Conservation (phyloP, 1,140 invertebrate genomes). For the Hycleus phaleratus region DNA sequence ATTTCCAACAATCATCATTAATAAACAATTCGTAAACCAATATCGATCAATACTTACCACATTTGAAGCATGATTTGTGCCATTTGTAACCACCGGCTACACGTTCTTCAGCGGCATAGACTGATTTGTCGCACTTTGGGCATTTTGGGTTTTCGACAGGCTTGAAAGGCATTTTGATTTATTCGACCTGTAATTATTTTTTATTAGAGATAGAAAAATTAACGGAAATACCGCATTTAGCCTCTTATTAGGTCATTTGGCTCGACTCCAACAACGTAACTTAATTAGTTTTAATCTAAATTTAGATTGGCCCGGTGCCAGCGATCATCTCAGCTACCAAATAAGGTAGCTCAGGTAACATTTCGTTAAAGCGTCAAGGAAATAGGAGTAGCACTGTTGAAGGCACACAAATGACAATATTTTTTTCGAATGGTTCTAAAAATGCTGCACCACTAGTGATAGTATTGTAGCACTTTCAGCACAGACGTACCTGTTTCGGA, state of each 20-base stretch:
- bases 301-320: constrained; percentile 27
- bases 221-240: constrained; percentile 9
- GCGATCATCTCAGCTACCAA: constrained; percentile 23
- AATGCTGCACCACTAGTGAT: no score
- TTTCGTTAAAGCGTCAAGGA: no score
- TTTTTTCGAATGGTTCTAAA: no score
- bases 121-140: constrained; percentile 96
- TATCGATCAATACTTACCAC: constrained; percentile 65
- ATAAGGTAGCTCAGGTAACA: constrained; percentile 25
- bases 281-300: constrained; percentile 17
- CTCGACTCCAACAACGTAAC: constrained; percentile 20
- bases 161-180: constrained; percentile 93
- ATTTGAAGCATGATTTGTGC: constrained; percentile 99
- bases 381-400: no score
- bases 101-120: constrained; percentile 97
- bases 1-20: background rate
- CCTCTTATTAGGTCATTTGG: constrained; percentile 31
- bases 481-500: constrained; percentile 36
- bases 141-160: constrained; percentile 93
- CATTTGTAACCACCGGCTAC: constrained; percentile 95
- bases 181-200: constrained; percentile 42
- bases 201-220: background rate
- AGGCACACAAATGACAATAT: no score
- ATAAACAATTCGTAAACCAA: background rate
- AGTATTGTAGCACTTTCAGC: constrained; percentile 4